Evolutionary conservation across 2,113 vertebrate genomes (phyloP), one percentile per base, ranked within the genome.

Genomic region (Numenius arquata): DNA sequence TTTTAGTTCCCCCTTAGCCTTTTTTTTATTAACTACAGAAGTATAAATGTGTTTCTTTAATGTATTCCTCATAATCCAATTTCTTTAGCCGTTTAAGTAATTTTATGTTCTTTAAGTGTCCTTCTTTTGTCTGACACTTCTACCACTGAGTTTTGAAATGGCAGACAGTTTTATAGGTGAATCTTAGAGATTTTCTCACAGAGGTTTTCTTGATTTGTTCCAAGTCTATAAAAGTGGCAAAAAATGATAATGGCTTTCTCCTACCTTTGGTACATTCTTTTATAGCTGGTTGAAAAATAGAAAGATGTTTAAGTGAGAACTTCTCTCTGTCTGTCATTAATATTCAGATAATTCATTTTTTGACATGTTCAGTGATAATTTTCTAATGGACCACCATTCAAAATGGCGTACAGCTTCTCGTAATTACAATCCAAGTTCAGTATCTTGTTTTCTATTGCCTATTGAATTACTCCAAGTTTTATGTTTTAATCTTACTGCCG

Each of bases 21-120:
- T 96, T 92, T 90, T 95, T 91, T 91, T 95, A 92, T 92, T 91
- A 94, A 68, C 81, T 87, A 43, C 36, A 79, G 56, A 77, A 82
- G 14, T 58, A 74, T 74, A 89, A 92, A 86, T 65, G 55, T 83
- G 2, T 41, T 89, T 92, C 73, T 94, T 82, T 59, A 91, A 75
- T 59, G 26, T 65, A 82, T 63, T 81, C n/a, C 11, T 85, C n/a
- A 18, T 95, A 89, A 94, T 87, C 89, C 59, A 74, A 71, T 96
- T 87, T 90, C 68, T 91, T 74, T 72, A 87, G 52, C 65, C 30
- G n/a, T 92, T 84, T 75, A 72, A 76, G 67, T 79, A 56, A 87
- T 95, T 95, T 89, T 92, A 30, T 95, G 25, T 85, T 93, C 83
- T 92, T 63, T 68, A 91, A 74, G 73, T 92, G 89, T 78, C 52